Evolutionary conservation across 2,888 invertebrate genomes (phyloP), one percentile per base, ranked within the genome.

Genomic region (Vannuccia rotundouncinata): DNA sequence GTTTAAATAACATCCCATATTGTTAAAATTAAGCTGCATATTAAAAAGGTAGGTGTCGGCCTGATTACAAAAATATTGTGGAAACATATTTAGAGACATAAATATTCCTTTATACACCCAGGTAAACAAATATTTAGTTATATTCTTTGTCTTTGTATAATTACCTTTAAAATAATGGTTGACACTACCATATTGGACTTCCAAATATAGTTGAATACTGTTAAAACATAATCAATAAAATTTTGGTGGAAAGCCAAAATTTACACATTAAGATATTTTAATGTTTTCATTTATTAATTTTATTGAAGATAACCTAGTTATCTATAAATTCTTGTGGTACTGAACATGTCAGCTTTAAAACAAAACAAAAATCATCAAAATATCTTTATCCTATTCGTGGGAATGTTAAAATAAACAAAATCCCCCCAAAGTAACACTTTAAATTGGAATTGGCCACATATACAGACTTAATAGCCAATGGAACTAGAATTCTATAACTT

Each of bases 1-100:
- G 66, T 5, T 66, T n/a, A 66, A 66, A 66, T 66, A 66, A 66
- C 66, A 17, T 66, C 2, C 25, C 25, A 66, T 66, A 66, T 66
- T 66, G 66, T 66, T 66, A 66, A 66, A 66, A 66, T 66, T 66
- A 66, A 66, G 66, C 66, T 66, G 66, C 25, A n/a, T 66, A 66
- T 66, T 5, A 66, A 66, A n/a, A 66, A 66, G 66, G 66, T 66
- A 66, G 22, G 66, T 27, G 66, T 66, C 66, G 22, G 66, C 66
- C 5, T 5, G 66, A 66, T 66, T 66, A 66, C 66, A 66, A 66
- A 66, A 66, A 66, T 66, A 66, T 66, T 27, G 10, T 66, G 66
- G 22, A 66, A 66, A 66, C 66, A n/a, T 66, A 66, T 66, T n/a
- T 22, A 66, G 66, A 66, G 66, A 66, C 66, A 66, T 22, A 66